Evolutionary conservation across 2,888 invertebrate genomes (phyloP).

Genomic region (Lasioglossum morio): DNA sequence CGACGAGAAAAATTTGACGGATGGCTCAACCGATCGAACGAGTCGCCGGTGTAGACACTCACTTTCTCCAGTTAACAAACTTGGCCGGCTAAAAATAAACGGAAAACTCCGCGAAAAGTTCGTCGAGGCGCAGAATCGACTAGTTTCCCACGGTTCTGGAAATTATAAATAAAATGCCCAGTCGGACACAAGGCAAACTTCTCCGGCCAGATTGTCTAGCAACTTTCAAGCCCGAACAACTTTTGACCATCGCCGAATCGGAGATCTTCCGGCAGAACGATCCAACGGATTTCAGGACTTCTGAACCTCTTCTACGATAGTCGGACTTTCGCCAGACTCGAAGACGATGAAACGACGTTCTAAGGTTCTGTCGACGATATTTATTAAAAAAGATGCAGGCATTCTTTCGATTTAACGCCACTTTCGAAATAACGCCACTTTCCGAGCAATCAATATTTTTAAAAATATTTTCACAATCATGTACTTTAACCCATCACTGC

Average conservation of each 20-base stretch:
- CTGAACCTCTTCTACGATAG: background rate
- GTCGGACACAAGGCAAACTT: background rate
- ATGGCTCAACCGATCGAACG: background rate
- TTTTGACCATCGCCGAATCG: background rate
- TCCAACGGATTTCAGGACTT: too few species aligned
- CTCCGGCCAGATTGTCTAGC: background rate
- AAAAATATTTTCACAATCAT: too few species aligned
- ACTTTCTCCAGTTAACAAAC: slow-evolving; percentile 5
- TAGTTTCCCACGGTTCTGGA: background rate
- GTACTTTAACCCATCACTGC: too few species aligned
- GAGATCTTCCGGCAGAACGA: background rate
- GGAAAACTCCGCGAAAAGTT: slow-evolving; percentile 3
- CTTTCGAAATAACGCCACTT: too few species aligned
- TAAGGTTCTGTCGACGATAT: too few species aligned
- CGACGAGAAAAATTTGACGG: background rate
- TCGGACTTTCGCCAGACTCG: background rate
- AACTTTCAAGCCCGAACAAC: background rate
- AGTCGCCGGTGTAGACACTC: background rate
- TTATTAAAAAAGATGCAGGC: too few species aligned
- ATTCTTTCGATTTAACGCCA: too few species aligned
- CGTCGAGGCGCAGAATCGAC: background rate
- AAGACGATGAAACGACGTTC: too few species aligned
- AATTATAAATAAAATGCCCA: slow-evolving; percentile 7
- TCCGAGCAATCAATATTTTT: too few species aligned
- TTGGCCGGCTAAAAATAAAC: slow-evolving; percentile 1